Conservation (phyloP, 2,797 vertebrate species). For the Hyperoplus lanceolatus region DNA sequence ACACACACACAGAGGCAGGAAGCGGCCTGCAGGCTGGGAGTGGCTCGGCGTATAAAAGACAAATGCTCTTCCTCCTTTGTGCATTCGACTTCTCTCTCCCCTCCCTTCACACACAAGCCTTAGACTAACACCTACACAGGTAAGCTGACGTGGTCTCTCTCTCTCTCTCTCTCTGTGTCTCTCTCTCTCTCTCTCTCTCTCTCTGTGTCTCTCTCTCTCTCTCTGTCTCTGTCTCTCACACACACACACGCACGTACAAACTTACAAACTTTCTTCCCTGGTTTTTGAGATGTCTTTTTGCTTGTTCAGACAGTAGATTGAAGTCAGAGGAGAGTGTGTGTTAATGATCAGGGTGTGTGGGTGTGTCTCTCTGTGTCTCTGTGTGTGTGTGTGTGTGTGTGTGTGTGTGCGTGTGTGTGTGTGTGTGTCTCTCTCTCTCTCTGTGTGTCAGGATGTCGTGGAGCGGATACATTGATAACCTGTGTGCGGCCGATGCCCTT, state of each 20-base stretch:
- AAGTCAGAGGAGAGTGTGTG: neutral
- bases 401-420: neutral
- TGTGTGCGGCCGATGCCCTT: accelerated
- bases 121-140: conserved; percentile 58
- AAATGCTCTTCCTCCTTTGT: conserved; percentile 50
- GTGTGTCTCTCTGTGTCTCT: neutral
- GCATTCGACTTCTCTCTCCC: conserved; percentile 36
- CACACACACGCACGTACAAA: conserved; percentile 2
- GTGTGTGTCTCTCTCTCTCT: neutral
- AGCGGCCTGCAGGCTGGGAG: conserved; percentile 56
- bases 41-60: conserved; percentile 55
- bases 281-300: neutral
- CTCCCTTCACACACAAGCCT: conserved; percentile 1
- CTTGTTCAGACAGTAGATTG: neutral
- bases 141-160: conserved; percentile 27
- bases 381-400: neutral
- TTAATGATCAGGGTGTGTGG: neutral
- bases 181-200: no score
- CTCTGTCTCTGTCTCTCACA: neutral
- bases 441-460: conserved; percentile 53
- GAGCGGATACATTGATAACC: accelerated
- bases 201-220: no score
- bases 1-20: conserved; percentile 29
- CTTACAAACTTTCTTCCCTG: no score
- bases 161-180: no score